Evolutionary conservation across 1,140 invertebrate genomes (phyloP), one percentile per base, ranked within the genome.

Genomic region (Gyrodactylus bullatarudis): DNA sequence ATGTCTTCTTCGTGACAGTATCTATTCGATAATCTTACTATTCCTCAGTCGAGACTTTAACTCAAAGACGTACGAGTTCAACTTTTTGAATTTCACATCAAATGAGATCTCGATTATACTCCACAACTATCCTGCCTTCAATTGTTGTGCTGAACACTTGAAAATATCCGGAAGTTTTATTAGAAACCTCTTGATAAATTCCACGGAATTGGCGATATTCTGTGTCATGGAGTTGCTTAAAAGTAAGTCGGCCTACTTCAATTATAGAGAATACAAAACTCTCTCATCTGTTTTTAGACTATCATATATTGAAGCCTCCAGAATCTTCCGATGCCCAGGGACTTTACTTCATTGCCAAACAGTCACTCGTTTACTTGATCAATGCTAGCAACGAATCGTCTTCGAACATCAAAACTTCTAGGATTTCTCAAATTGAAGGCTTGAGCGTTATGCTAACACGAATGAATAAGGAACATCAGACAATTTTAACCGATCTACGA

Each of bases 1-100:
- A 20, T 20, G 20, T 8, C 21, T 71, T 19, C 21, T 71, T 24
- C 23, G 24, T n/a, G 70, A 71, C 20, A 23, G 21, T 1, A 71
- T 71, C 21, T 71, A 71, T 26, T 26, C 70, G 26, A 26, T 71
- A 20, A 71, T 71, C 20, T 71, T 71, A 24, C 26, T 71, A 21
- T 23, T 23, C 24, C 24, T 71, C 21, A 54, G 34, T n/a, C 8
- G 34, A 54, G 34, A 54, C 34, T 54, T 16, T n/a, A 54, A 54
- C 34, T n/a, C n/a, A 54, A 8, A 54, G 34, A 54, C n/a, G 34
- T 16, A 54, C 34, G n/a, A 8, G 8, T 54, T 54, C 34, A 54
- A 54, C 34, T 54, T 16, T 54, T 54, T 54, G 8, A n/a, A 54
- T n/a, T 54, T 54, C n/a, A 54, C 8, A 16, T n/a, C 8, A 54